Percentiles rank a stretch among this genome's conserved stretches.
These are phyloP conservation scores for Masnerella sp. DNA, from an alignment of 2,888 invertebrate genomes.

Conservation along the genomic window DNA sequence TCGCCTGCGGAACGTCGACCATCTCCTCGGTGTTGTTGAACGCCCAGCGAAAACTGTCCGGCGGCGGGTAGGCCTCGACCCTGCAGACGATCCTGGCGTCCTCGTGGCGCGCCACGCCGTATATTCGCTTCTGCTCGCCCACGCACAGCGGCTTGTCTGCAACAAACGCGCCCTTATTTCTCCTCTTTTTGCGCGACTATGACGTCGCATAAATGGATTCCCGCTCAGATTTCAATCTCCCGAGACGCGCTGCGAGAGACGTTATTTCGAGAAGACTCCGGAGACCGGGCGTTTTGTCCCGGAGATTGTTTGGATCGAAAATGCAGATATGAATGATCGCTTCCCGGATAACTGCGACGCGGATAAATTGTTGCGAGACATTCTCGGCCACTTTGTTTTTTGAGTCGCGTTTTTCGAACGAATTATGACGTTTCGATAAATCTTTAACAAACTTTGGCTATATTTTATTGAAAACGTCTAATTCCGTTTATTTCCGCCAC, in stretches of 20 bases:
- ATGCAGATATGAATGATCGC: conserved; percentile 34
- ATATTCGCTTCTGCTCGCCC: conserved; percentile 86
- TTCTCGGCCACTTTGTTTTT: no score
- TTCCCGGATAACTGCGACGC: conserved; percentile 24
- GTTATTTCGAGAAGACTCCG: conserved; percentile 44
- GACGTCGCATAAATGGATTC: conserved; percentile 45
- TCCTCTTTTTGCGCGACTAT: conserved; percentile 35
- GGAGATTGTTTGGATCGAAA: conserved; percentile 37
- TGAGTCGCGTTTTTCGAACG: no score
- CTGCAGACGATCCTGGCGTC: conserved; percentile 88
- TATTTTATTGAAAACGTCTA: no score
- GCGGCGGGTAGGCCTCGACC: conserved; percentile 91
- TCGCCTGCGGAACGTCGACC: conserved; percentile 85
- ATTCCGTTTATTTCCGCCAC: no score
- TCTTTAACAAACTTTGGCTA: no score
- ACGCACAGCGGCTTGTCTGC: conserved; percentile 91
- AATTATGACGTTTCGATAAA: no score
- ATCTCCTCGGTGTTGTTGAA: conserved; percentile 93
- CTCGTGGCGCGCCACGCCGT: conserved; percentile 90
- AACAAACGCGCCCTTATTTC: no score
- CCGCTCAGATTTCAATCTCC: conserved; percentile 54
- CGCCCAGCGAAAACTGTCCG: conserved; percentile 91
- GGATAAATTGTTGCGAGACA: conserved; percentile 12
- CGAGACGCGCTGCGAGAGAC: conserved; percentile 32
- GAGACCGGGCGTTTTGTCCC: conserved; percentile 28